phyloP scores from a whole-genome alignment of 2,888 invertebrate genomes.

The Prosapia bicincta region DNA sequence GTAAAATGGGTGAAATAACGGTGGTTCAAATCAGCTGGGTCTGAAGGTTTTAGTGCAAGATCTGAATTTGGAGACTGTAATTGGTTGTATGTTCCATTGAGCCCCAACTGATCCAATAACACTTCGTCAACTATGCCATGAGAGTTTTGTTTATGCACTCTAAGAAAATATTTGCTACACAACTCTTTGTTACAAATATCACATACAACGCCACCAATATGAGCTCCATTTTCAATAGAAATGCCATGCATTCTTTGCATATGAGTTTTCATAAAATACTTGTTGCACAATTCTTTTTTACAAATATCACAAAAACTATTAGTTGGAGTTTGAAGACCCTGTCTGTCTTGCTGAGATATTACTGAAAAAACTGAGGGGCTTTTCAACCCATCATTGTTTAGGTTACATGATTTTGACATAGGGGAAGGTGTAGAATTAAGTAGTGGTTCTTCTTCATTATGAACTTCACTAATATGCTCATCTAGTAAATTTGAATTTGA shows the following conservation, averaged over 20 bases:
- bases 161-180: slow-evolving; percentile 95
- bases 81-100: slow-evolving; percentile 27
- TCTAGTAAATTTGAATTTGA: slow-evolving; percentile 28
- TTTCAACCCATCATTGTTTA: slow-evolving; percentile 12
- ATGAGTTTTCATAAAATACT: slow-evolving; percentile 99
- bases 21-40: slow-evolving; percentile 53
- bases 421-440: neutral
- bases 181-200: slow-evolving; percentile 98
- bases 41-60: slow-evolving; percentile 50
- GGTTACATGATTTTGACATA: neutral
- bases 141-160: slow-evolving; percentile 96
- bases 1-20: slow-evolving; percentile 65
- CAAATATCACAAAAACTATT: slow-evolving; percentile 96
- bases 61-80: slow-evolving; percentile 31
- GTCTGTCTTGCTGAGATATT: slow-evolving; percentile 27
- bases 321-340: slow-evolving; percentile 48
- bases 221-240: slow-evolving; percentile 87
- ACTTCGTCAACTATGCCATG: slow-evolving; percentile 93
- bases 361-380: slow-evolving; percentile 4
- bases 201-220: slow-evolving; percentile 90
- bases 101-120: slow-evolving; percentile 40
- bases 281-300: slow-evolving; percentile 98
- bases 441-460: slow-evolving; percentile 13
- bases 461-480: slow-evolving; percentile 33
- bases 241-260: slow-evolving; percentile 99